Evolutionary conservation across 1,140 invertebrate genomes (phyloP), one percentile per base, ranked within the genome.

Genomic region (Cydia fagiglandana): DNA sequence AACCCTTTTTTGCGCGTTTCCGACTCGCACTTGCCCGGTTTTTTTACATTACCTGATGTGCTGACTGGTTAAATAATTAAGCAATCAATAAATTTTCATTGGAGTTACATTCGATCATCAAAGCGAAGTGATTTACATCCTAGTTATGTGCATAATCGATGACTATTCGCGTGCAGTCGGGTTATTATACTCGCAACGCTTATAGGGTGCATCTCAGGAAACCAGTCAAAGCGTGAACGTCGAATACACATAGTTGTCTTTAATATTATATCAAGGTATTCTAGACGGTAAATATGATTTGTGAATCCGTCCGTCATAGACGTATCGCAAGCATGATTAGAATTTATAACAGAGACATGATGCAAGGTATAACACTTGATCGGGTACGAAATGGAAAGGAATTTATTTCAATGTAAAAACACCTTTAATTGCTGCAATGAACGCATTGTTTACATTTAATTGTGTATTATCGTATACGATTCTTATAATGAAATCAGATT

Each of bases 341-440:
- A 78, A 77, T 80, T 79, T 75, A 80, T 78, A 77, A 78, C 76
- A 77, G 75, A 78, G 77, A 79, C 74, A 76, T 80, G 79, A 82
- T 79, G 77, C 75, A 79, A 81, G 20, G 50, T 17, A 45, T 45
- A 50, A 66, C 38, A 75, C 47, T 64, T 61, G 30, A 70, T 70
- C 2, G 34, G 66, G 66, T 41, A 41, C 38, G 66, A 70, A 70
- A 70, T 70, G 34, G 66, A 70, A 70, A 45, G 66, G 66, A 70
- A 41, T 38, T 13, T 45, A 17, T 45, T 70, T 41, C 30, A 28
- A 64, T 68, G 66, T 34, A 70, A 70, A 70, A 41, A 61, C 56
- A 61, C 17, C 17, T 24, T 56, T 56, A 9, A 20, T 61, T 61
- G 56, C 56, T 7, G 56, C 56, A 61, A 24, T 61, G n/a, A 20